Evolutionary conservation across 2,797 vertebrate species (phyloP), one percentile per base, ranked within the genome.

Genomic region (Discoglossus pictus): DNA sequence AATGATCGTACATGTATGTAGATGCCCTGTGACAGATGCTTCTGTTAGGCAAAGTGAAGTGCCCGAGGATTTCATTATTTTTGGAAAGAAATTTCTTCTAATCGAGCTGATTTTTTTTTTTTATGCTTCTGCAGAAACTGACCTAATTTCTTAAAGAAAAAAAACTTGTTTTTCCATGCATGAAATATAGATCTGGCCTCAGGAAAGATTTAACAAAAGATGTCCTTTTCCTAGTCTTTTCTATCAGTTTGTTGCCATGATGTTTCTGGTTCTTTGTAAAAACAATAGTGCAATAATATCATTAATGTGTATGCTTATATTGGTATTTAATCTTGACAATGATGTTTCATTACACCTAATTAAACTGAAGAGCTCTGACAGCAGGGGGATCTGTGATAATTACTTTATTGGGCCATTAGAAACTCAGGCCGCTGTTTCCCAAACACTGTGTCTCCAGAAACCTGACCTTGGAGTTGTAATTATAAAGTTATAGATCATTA

Each of bases 291-390:
- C 52, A 20, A 16, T 59, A 23, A 51, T 58, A 66, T 56, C 35
- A 40, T 51, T 50, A 25, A 23, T 15, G 12, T 17, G 20, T 9
- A 34, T n/a, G 18, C 4, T 11, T 42, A n/a, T 50, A 58, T 17
- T 12, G 23, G 34, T 58, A 50, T 66, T 40, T 31, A 40, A 20
- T 17, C 18, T 55, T 6, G 0, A 12, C 50, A 36, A 13, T 36
- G 10, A 52, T 10, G 17, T 51, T 43, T 60, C 46, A 25, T 68
- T 67, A 58, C 6, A 34, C 35, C 35, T 66, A 66, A 66, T 58
- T 66, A 65, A 25, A 39, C 21, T 66, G 64, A 66, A 40, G 64
- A 39, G 43, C 34, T 27, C 6, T 56, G 64, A 66, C 53, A 58
- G 63, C 21, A 2, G 31, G 64, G 8, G 15, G 6, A 31, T 40